phyloP scores from a whole-genome alignment of 2,797 vertebrate species.

The Chelon labrosus region DNA sequence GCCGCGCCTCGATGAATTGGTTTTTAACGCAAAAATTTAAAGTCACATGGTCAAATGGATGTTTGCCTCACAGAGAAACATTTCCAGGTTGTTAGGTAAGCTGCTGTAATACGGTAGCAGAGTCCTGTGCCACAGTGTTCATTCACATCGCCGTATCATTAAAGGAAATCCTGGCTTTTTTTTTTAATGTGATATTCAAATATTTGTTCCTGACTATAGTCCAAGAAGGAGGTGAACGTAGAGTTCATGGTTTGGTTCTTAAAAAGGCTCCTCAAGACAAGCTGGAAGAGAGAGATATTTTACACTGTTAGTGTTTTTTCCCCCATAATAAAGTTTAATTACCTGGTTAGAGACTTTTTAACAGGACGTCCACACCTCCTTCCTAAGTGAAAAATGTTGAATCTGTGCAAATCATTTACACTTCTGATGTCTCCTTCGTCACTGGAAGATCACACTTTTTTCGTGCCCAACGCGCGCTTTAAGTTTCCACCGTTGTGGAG shows the following conservation, averaged over 20 bases:
- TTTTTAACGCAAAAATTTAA: constrained; percentile 42
- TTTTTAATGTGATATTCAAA: constrained; percentile 33
- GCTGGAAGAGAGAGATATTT: background rate
- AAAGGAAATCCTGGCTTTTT: constrained; percentile 49
- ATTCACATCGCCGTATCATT: constrained; percentile 25
- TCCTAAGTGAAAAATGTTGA: background rate
- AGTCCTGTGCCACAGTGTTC: constrained; percentile 27
- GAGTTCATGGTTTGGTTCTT: constrained; percentile 9
- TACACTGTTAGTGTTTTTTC: too few species aligned
- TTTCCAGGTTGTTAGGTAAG: constrained; percentile 62
- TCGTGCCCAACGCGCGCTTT: too few species aligned
- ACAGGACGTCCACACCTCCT: background rate
- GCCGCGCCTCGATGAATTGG: constrained; percentile 37
- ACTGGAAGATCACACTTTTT: background rate
- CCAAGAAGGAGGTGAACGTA: constrained; percentile 27
- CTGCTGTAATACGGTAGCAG: constrained; percentile 10
- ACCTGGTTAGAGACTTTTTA: too few species aligned
- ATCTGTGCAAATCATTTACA: background rate
- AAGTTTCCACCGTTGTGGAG: background rate
- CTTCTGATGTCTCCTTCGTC: background rate
- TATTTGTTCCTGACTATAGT: constrained; percentile 32
- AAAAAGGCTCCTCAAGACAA: background rate
- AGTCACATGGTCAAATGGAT: constrained; percentile 45
- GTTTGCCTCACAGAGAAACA: constrained; percentile 54
- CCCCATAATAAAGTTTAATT: too few species aligned